phyloP scores from a whole-genome alignment of 2,797 vertebrate genomes.

The Cephalopachus bancanus region DNA sequence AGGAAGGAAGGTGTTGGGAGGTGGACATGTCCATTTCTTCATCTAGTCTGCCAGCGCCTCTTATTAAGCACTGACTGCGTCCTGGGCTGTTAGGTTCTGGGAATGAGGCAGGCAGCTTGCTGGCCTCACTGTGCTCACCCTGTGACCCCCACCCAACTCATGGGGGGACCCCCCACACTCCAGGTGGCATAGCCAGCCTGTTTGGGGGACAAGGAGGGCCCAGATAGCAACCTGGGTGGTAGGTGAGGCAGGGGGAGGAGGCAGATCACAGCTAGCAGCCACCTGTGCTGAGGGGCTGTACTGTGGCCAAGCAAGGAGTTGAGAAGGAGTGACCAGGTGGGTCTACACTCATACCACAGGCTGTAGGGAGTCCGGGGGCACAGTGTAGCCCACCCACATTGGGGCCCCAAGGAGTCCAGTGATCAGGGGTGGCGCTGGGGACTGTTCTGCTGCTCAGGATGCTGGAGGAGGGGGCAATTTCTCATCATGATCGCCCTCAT shows the following conservation, averaged over 20 bases:
- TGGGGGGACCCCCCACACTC: not conserved
- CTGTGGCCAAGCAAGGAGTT: rapidly evolving
- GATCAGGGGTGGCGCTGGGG: too few relatives aligned
- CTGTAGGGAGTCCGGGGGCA: not conserved
- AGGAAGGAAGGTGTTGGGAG: not conserved
- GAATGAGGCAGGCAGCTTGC: not conserved
- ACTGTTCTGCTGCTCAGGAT: too few relatives aligned
- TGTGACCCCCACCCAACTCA: rapidly evolving
- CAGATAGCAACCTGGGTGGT: too few relatives aligned
- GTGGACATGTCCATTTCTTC: rapidly evolving
- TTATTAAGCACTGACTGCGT: rapidly evolving
- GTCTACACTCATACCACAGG: not conserved
- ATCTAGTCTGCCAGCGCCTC: rapidly evolving
- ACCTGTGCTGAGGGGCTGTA: not conserved
- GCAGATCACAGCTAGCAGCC: not conserved
- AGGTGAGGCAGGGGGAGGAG: rapidly evolving
- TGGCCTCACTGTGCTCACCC: not conserved
- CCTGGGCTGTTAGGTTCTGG: too few relatives aligned
- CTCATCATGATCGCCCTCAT: not conserved
- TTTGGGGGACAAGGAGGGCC: not conserved
- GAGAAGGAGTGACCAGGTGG: not conserved
- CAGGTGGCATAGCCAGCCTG: rapidly evolving
- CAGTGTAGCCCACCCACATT: not conserved
- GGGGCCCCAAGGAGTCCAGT: not conserved
- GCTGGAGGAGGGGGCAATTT: too few relatives aligned